Evolutionary conservation across 2,113 vertebrate species (phyloP).

Genomic region (Phoxinus phoxinus): DNA sequence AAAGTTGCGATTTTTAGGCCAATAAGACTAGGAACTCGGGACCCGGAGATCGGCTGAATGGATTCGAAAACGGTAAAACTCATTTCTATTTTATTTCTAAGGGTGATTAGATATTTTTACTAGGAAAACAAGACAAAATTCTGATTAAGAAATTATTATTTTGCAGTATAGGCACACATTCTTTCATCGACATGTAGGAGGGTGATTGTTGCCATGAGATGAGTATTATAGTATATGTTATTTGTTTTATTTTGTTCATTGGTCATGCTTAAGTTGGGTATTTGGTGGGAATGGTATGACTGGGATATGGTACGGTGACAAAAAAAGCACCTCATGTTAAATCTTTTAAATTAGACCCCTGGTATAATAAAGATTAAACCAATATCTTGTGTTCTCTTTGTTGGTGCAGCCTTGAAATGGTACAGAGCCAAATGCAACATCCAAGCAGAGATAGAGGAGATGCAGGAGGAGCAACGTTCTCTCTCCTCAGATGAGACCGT

Average conservation of each 20-base stretch:
- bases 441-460: conserved; percentile 85
- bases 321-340: background rate
- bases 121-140: background rate
- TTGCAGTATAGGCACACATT: background rate
- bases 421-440: conserved; percentile 82
- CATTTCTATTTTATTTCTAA: too few species aligned
- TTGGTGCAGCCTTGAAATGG: conserved; percentile 76
- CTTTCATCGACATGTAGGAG: too few species aligned
- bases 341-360: background rate
- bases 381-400: background rate
- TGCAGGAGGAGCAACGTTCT: conserved; percentile 85
- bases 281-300: background rate
- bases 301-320: background rate
- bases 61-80: too few species aligned
- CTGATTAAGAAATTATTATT: background rate
- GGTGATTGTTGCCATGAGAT: too few species aligned
- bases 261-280: background rate
- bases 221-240: background rate
- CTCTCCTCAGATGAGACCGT: conserved; percentile 77
- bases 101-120: background rate
- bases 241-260: background rate
- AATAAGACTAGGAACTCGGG: too few species aligned
- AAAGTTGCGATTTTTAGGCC: too few species aligned
- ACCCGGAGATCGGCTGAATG: too few species aligned
- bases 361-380: background rate